A percentile compares a stretch with the other conserved stretches of the same genome.
phyloP scores from a whole-genome alignment of 2,888 invertebrate species.

The Fragum fragum region DNA sequence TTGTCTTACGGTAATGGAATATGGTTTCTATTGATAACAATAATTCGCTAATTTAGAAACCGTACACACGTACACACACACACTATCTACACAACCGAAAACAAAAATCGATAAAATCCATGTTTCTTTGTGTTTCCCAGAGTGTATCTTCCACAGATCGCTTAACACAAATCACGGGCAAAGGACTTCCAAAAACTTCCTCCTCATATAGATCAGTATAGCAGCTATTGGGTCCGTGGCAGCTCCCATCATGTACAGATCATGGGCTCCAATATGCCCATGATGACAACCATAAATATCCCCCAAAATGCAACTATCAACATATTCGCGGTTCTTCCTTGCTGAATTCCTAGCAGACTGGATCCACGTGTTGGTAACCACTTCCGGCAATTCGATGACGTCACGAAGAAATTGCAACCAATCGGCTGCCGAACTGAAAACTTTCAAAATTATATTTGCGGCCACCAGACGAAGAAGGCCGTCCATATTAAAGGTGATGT shows the following conservation, averaged over 20 bases:
- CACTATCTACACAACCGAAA: too few species aligned
- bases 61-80: too few species aligned
- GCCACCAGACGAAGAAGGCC: neutral
- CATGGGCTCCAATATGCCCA: neutral
- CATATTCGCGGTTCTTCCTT: neutral
- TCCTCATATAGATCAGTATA: neutral
- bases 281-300: conserved; percentile 7
- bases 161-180: neutral
- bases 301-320: neutral
- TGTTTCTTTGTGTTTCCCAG: neutral
- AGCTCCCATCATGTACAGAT: neutral
- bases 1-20: too few species aligned
- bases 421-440: neutral
- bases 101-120: too few species aligned
- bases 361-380: neutral
- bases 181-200: too few species aligned
- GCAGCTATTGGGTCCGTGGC: neutral
- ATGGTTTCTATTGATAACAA: too few species aligned
- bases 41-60: too few species aligned
- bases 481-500: neutral
- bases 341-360: neutral
- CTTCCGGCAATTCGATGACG: neutral
- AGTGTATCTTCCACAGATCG: too few species aligned
- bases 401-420: conserved; percentile 3
- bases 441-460: neutral